Evolutionary conservation across 2,113 vertebrate species (phyloP).

Genomic region (Proterorhinus semilunaris): DNA sequence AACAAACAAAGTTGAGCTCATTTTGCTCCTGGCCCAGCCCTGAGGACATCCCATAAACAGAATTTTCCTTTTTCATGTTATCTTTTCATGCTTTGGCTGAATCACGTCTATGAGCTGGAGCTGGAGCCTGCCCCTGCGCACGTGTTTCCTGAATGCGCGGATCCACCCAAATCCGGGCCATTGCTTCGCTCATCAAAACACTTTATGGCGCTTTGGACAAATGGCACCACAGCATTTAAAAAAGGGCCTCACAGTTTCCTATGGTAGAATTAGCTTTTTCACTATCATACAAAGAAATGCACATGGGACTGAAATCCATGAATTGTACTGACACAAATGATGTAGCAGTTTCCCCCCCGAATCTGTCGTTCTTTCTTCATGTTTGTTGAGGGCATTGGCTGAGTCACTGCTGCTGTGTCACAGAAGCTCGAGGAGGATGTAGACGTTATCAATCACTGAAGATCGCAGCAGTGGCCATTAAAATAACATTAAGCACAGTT

Average conservation of each 20-base stretch:
- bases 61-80: constrained; percentile 40
- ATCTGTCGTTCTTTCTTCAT: constrained; percentile 19
- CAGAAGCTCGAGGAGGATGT: constrained; percentile 42
- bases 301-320: too few relatives aligned
- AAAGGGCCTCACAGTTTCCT: too few relatives aligned
- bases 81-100: constrained; percentile 49
- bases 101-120: constrained; percentile 33
- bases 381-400: constrained; percentile 28
- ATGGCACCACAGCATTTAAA: too few relatives aligned
- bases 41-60: constrained; percentile 9
- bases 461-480: constrained; percentile 64
- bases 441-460: constrained; percentile 59
- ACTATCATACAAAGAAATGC: too few relatives aligned
- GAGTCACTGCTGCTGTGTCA: constrained; percentile 64
- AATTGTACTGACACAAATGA: too few relatives aligned
- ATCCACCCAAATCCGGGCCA: constrained; percentile 5
- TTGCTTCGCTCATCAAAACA: constrained; percentile 3
- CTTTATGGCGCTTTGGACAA: too few relatives aligned
- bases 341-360: constrained; percentile 12
- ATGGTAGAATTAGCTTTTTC: neutral
- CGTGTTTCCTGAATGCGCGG: constrained; percentile 47
- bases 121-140: neutral
- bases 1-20: too few relatives aligned
- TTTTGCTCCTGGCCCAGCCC: neutral
- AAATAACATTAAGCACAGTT: constrained; percentile 65